Evolutionary conservation across 2,113 vertebrate species (phyloP), one percentile per base, ranked within the genome.

Genomic region (Periophthalmodon schlosseri): DNA sequence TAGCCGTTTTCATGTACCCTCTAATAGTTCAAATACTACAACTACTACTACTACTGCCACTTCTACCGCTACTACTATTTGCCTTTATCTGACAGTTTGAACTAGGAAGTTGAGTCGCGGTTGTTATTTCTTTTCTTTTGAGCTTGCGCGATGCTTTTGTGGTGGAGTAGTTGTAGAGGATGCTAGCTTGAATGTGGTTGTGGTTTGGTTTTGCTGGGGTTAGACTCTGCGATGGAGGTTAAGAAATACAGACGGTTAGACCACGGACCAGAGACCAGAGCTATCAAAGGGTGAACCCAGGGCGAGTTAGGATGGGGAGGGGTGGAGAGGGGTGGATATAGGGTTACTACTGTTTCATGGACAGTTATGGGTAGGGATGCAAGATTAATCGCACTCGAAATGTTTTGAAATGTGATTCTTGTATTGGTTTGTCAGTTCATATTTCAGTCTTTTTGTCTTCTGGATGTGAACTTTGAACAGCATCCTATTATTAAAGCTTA

Each of bases 81-180:
- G 87, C 85, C 72, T 70, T 18, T 18, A 36, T 49, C 82, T 83
- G 86, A 86, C 87, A 85, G 87, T 85, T 86, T 79, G 69, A 75
- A 77, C 69, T 34, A 85, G 85, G 84, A 90, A 89, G 87, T 86
- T 20, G 61, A 77, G 81, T 83, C 86, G 84, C 85, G 89, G 87
- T 86, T 84, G 11, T 24, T 28, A 7, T 39, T 21, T 56, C 54
- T 21, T 56, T 57, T 57, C 21, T 12, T 57, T 23, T 83, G 78
- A 87, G 84, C 14, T 11, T 81, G 80, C 11, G 39, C 74, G 63
- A 71, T 12, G 44, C 49, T 60, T 60, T n/a, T 56, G 77, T 54
- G 69, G 63, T 5, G 23, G 14, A 28, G 69, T 76, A 84, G 81
- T 77, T 73, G 78, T 78, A 81, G 44, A 76, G 74, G 57, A 72